phyloP scores from a whole-genome alignment of 1,140 invertebrate genomes.

The Drosophila quadrilineata region DNA sequence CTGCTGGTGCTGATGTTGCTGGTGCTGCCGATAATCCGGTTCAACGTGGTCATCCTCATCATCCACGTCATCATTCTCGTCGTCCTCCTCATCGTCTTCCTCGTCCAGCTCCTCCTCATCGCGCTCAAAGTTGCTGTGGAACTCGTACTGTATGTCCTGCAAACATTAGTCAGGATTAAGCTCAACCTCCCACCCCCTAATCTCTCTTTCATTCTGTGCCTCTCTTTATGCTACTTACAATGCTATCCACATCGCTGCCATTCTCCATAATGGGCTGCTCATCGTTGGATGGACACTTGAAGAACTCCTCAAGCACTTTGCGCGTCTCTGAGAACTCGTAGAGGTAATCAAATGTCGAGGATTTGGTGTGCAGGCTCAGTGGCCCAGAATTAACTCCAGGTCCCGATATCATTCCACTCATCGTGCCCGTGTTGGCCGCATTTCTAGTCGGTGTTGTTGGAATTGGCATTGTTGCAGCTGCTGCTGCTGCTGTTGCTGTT shows the following conservation, averaged over 20 bases:
- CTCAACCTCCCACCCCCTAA: background rate
- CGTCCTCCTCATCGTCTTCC: constrained; percentile 61
- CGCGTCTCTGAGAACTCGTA: constrained; percentile 95
- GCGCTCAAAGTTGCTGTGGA: constrained; percentile 73
- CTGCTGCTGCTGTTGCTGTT: constrained; percentile 6
- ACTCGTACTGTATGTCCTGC: constrained; percentile 80
- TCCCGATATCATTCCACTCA: constrained; percentile 10
- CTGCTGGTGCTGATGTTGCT: constrained; percentile 41
- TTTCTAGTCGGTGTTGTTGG: background rate
- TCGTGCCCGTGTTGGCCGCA: background rate
- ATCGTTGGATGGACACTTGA: constrained; percentile 88
- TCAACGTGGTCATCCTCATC: constrained; percentile 59
- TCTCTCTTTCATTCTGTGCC: background rate
- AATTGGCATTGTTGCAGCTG: background rate
- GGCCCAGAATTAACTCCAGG: constrained; percentile 11
- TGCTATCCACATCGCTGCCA: constrained; percentile 79
- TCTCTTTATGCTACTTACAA: constrained; percentile 54
- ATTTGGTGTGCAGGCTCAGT: constrained; percentile 82
- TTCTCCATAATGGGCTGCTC: constrained; percentile 83
- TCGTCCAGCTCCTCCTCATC: constrained; percentile 73
- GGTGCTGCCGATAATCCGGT: constrained; percentile 56
- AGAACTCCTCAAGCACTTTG: constrained; percentile 96
- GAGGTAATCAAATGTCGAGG: constrained; percentile 90
- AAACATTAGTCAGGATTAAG: too few species aligned
- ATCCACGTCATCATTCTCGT: constrained; percentile 55